Conservation (phyloP, 1,140 invertebrate genomes). For the Adelges cooleyi region DNA sequence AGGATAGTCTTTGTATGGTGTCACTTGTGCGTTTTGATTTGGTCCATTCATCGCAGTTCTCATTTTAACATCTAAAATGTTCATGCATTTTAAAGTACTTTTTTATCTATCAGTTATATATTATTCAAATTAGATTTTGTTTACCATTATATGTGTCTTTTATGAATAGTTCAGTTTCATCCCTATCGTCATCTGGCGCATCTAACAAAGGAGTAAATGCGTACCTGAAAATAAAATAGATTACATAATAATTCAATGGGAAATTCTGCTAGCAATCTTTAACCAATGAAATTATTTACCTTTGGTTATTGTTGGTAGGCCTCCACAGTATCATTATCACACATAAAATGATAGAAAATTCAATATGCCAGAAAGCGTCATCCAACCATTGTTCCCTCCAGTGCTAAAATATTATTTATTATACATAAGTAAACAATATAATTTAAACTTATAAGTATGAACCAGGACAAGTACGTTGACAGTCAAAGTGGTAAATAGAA, state of each 20-base stretch:
- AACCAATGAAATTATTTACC: conserved; percentile 39
- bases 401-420: conserved; percentile 53
- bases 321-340: conserved; percentile 92
- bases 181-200: conserved; percentile 68
- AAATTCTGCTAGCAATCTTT: not conserved
- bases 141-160: conserved; percentile 66
- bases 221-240: conserved; percentile 47
- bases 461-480: too few relatives aligned
- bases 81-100: not conserved
- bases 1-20: conserved; percentile 6
- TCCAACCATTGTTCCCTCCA: conserved; percentile 89
- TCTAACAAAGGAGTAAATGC: conserved; percentile 85
- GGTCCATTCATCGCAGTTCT: conserved; percentile 10
- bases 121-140: not conserved
- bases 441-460: too few relatives aligned
- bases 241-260: not conserved
- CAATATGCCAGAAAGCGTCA: conserved; percentile 86
- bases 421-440: too few relatives aligned
- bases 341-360: conserved; percentile 74
- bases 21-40: conserved; percentile 1
- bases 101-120: not conserved
- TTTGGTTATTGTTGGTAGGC: conserved; percentile 87
- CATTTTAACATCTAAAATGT: not conserved
- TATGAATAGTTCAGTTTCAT: conserved; percentile 69
- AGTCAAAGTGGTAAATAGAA: too few relatives aligned